A percentile compares a stretch with the other conserved stretches of the same genome.
Evolutionary conservation across 2,888 invertebrate genomes (phyloP).

Genomic region (Ecdyonurus torrentis): DNA sequence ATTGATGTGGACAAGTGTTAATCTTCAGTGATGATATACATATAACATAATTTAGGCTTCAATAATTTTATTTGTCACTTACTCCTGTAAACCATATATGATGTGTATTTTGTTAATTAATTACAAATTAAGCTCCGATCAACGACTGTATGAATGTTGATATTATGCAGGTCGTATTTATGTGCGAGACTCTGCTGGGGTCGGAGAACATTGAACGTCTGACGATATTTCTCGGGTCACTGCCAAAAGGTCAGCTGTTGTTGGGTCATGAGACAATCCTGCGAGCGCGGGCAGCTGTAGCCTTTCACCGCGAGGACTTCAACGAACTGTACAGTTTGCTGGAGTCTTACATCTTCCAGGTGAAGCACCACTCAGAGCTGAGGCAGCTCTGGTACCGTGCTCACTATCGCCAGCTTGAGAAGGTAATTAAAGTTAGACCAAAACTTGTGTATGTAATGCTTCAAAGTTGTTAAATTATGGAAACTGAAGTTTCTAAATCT

Average conservation of each 20-base stretch:
- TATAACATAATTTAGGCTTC: no score
- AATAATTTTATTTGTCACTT: no score
- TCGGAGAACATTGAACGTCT: conserved; percentile 81
- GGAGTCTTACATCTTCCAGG: conserved; percentile 76
- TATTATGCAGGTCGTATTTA: conserved; percentile 74
- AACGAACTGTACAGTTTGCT: conserved; percentile 82
- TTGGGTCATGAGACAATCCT: conserved; percentile 75
- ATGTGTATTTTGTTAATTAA: no score
- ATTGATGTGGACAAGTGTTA: no score
- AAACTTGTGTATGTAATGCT: not conserved
- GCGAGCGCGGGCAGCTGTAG: conserved; percentile 76
- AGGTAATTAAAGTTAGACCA: conserved; percentile 34
- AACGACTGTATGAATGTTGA: no score
- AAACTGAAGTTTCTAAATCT: no score
- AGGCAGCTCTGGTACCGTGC: conserved; percentile 93
- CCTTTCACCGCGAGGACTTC: conserved; percentile 74
- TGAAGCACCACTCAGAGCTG: conserved; percentile 66
- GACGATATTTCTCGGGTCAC: conserved; percentile 68
- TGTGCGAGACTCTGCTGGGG: conserved; percentile 88
- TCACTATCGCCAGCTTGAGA: conserved; percentile 83
- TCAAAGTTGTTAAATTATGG: no score
- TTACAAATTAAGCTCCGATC: no score
- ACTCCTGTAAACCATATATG: no score
- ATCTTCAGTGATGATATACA: no score
- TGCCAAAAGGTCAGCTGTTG: conserved; percentile 60